These are phyloP conservation scores for Hyla sarda DNA, from an alignment of 2,113 vertebrate genomes.

Conservation along the genomic window DNA sequence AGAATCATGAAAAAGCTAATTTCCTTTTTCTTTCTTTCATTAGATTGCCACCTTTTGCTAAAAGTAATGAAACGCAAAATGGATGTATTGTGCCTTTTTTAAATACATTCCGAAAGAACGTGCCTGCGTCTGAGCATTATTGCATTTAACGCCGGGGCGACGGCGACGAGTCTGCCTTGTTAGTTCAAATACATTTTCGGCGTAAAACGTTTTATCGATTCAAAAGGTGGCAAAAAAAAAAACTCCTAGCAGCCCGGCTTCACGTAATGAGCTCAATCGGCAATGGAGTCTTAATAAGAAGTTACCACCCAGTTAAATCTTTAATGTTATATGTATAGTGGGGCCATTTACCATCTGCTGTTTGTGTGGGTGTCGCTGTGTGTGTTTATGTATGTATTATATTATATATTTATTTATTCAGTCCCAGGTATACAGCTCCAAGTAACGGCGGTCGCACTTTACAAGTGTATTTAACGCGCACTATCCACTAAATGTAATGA, in stretches of 20 bases:
- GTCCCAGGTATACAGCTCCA: too few relatives aligned
- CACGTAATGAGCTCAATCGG: constrained; percentile 5
- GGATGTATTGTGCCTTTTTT: constrained; percentile 1
- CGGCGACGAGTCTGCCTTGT: constrained; percentile 14
- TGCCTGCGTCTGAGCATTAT: constrained; percentile 4
- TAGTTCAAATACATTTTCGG: constrained; percentile 25
- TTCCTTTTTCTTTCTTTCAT: constrained; percentile 14
- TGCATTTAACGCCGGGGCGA: background rate
- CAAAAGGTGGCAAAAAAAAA: constrained; percentile 28
- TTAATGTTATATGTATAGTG: constrained; percentile 40
- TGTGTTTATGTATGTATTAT: background rate
- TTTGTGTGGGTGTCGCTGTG: constrained; percentile 60
- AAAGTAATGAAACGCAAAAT: constrained; percentile 3
- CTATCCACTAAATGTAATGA: constrained; percentile 60
- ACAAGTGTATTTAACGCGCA: background rate
- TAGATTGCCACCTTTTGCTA: constrained; percentile 7
- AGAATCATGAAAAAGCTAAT: background rate
- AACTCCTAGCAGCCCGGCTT: background rate
- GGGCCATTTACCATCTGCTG: constrained; percentile 11
- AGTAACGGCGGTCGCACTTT: too few relatives aligned
- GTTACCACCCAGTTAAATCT: constrained; percentile 38
- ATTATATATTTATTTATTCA: too few relatives aligned
- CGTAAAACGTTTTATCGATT: constrained; percentile 36
- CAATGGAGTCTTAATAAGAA: constrained; percentile 40
- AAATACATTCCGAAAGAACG: background rate